Base-by-base conservation (phyloP, 2,113 vertebrate genomes). In the Pachycephala philippinensis region DNA sequence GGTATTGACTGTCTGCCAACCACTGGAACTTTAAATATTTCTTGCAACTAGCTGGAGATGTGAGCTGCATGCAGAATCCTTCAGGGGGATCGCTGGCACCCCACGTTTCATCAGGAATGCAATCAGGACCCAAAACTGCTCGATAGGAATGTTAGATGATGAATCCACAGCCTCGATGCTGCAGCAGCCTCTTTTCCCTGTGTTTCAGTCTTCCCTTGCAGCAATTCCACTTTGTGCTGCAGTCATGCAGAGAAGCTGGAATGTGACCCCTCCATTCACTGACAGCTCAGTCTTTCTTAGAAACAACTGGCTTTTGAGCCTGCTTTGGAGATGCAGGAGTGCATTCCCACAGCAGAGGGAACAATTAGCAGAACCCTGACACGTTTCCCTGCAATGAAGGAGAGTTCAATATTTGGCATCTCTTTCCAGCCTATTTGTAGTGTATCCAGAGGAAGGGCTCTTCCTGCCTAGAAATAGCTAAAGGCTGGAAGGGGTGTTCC, bases 381-480 rank as follows among this genome's bases (percentile, higher is more conserved):
- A 60, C 0, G 0, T 47, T 88, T 86, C 68, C 83, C 85, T 83
- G 35, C 59, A 22, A 0, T 47, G 70, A 37, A 87, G 45, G 26
- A 30, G 12, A 63, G n/a, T 44, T 93, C 77, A 90, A 6, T 71
- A 37, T 53, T 69, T 93, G 88, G 88, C 72, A 57, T 49, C 1
- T 2, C 72, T 84, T 68, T n/a, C 14, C 76, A 90, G 59, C 56
- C 39, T 88, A 1, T 88, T 92, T 59, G 68, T 81, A 50, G 61
- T 27, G 15, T 42, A 20, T 57, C n/a, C 56, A 85, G 75, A 84
- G 87, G 87, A 96, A 94, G 61, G 64, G 79, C 88, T 92, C 57
- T 97, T 96, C 76, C 90, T 96, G 86, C 47, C 90, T 74, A 42
- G 92, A 71, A 95, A 92, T 26, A 95, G 83, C 93, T 84, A 9